phyloP scores from a whole-genome alignment of 2,113 vertebrate species.

The Dryoscopus gambensis region DNA sequence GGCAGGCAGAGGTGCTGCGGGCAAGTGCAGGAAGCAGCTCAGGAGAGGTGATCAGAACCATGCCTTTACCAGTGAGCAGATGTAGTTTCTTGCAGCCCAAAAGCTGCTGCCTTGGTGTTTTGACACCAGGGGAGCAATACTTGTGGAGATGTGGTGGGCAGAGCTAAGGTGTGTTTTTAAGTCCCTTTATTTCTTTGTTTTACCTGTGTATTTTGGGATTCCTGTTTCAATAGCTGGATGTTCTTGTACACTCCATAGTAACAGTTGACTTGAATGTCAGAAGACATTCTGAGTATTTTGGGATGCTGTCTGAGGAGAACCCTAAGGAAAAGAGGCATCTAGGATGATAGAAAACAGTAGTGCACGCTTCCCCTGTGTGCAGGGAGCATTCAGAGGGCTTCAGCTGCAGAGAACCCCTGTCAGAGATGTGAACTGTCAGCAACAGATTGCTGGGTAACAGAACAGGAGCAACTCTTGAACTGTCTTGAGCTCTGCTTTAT shows the following conservation, averaged over 20 bases:
- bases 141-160: background rate
- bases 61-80: background rate
- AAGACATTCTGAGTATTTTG: background rate
- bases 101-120: background rate
- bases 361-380: background rate
- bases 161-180: background rate
- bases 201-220: background rate
- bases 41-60: background rate
- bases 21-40: background rate
- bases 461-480: background rate
- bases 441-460: background rate
- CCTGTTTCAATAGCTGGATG: background rate
- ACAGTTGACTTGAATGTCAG: background rate
- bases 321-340: background rate
- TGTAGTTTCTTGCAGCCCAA: background rate
- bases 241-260: accelerated
- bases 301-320: background rate
- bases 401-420: background rate
- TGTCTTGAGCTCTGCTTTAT: background rate
- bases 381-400: background rate
- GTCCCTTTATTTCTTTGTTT: background rate
- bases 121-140: background rate
- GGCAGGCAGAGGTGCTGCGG: background rate
- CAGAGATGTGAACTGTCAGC: background rate
- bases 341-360: background rate